These are phyloP conservation scores for Albula glossodonta DNA, from an alignment of 2,113 vertebrate genomes.

Conservation along the genomic window DNA sequence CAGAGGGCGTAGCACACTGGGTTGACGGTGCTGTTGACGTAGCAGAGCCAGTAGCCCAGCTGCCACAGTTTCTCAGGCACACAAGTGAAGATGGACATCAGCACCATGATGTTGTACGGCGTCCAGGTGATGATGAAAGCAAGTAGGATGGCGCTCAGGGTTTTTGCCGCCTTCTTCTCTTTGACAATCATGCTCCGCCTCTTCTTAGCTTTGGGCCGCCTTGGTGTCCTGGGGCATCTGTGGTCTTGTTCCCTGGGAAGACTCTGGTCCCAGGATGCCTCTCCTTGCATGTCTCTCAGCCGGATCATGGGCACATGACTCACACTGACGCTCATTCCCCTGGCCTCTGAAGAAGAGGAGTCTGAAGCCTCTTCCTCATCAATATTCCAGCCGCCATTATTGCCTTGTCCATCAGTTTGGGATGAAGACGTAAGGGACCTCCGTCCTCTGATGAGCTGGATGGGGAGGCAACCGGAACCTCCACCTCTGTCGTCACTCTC, in stretches of 20 bases:
- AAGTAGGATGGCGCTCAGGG: constrained; percentile 74
- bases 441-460: constrained; percentile 39
- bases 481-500: constrained; percentile 4
- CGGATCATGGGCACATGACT: constrained; percentile 64
- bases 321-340: constrained; percentile 35
- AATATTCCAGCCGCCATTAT: constrained; percentile 58
- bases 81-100: constrained; percentile 74
- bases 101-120: constrained; percentile 81
- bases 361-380: constrained; percentile 66
- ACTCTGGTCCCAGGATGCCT: constrained; percentile 15
- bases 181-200: constrained; percentile 69
- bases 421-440: constrained; percentile 7
- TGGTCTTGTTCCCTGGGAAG: not conserved
- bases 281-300: constrained; percentile 31
- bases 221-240: not conserved
- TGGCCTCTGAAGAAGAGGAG: constrained; percentile 67
- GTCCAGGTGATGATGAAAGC: constrained; percentile 80
- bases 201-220: constrained; percentile 55
- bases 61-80: constrained; percentile 73
- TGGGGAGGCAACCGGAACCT: constrained; percentile 24
- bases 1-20: constrained; percentile 81
- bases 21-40: constrained; percentile 79
- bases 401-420: not conserved
- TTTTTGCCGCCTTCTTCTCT: constrained; percentile 78
- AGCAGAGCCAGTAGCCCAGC: constrained; percentile 80